Conservation (phyloP, 2,888 invertebrate genomes). For the Tenthredo distinguenda region DNA sequence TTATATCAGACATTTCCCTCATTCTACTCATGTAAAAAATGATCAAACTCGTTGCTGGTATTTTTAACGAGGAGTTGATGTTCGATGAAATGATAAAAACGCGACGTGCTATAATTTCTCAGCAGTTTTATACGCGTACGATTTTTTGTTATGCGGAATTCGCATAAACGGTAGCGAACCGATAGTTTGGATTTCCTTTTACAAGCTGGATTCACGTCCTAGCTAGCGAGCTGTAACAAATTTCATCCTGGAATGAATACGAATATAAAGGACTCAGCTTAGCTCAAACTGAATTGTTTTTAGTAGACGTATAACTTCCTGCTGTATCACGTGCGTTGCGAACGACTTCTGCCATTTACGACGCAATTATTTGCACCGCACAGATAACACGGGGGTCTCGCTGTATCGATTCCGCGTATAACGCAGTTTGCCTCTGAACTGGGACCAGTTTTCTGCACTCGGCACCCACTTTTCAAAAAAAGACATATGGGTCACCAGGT, state of each 20-base stretch:
- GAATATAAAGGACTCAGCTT: background rate
- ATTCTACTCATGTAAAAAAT: too few species aligned
- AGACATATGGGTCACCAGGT: background rate
- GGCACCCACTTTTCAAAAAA: background rate
- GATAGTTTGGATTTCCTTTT: background rate
- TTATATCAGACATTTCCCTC: too few species aligned
- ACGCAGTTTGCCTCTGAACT: background rate
- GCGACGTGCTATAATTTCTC: background rate
- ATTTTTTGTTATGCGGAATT: background rate
- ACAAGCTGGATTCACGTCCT: background rate
- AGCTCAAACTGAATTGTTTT: constrained; percentile 29
- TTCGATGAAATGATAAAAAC: background rate
- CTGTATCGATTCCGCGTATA: constrained; percentile 10
- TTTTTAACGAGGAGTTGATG: background rate
- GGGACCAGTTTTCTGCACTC: background rate
- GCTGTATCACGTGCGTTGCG: constrained; percentile 11
- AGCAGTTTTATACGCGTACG: background rate
- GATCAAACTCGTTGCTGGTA: background rate
- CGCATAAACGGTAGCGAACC: background rate
- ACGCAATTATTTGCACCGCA: constrained; percentile 33
- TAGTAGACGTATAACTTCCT: constrained; percentile 32
- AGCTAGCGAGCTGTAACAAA: background rate
- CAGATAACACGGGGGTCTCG: background rate
- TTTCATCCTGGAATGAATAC: background rate
- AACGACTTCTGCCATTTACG: constrained; percentile 33